Percentiles rank a stretch among this genome's conserved stretches.
These are phyloP conservation scores for Circus cinereus DNA, from an alignment of 2,797 vertebrate genomes.

Conservation along the genomic window DNA sequence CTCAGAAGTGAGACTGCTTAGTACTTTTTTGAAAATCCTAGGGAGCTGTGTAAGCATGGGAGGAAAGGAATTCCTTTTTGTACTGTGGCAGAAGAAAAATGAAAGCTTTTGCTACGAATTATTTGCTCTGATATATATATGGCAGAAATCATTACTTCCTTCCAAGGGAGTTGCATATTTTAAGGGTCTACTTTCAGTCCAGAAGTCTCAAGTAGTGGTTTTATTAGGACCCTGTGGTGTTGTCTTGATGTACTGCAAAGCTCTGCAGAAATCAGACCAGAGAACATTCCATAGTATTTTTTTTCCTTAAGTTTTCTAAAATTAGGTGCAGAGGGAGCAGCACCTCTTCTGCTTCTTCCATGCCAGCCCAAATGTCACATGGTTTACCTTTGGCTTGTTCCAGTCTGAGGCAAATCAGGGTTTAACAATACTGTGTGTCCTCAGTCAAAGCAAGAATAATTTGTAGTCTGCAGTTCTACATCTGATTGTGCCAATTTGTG, in stretches of 20 bases:
- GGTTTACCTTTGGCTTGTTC: not conserved
- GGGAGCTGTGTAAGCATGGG: not conserved
- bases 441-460: not conserved
- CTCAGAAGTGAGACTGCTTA: not conserved
- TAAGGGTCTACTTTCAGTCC: not conserved
- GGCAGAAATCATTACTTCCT: not conserved
- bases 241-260: not conserved
- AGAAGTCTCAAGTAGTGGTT: not conserved
- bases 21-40: not conserved
- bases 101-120: not conserved
- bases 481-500: not conserved
- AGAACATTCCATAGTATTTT: not conserved
- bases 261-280: not conserved
- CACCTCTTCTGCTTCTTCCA: not conserved
- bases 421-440: not conserved
- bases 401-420: not conserved
- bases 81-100: not conserved
- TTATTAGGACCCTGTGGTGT: not conserved
- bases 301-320: not conserved
- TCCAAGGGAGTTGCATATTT: not conserved
- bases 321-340: not conserved
- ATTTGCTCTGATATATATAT: not conserved
- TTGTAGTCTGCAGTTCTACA: not conserved
- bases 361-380: not conserved
- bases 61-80: not conserved